Conservation (phyloP, 2,113 vertebrate genomes). For the Microtus richardsoni region DNA sequence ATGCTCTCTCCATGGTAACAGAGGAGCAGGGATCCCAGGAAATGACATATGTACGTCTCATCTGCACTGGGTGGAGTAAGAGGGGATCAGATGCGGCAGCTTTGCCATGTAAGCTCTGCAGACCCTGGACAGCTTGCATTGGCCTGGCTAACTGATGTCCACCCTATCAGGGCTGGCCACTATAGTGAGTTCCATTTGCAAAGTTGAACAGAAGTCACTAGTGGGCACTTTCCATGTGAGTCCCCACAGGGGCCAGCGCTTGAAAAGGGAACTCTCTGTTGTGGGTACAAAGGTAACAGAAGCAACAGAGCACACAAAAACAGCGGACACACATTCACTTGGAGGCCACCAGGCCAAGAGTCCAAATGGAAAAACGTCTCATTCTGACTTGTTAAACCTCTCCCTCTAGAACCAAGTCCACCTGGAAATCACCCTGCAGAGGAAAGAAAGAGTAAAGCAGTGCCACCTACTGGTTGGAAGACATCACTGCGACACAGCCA, state of each 20-base stretch:
- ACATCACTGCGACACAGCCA: constrained; percentile 42
- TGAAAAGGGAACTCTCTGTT: background rate
- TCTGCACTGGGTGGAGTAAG: background rate
- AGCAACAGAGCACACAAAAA: background rate
- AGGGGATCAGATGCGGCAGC: background rate
- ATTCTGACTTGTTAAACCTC: background rate
- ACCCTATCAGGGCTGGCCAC: background rate
- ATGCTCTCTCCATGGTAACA: accelerated
- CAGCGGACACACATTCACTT: background rate
- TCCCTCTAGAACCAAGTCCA: constrained; percentile 40
- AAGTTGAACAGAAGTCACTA: background rate
- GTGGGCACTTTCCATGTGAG: background rate
- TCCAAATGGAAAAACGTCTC: constrained; percentile 36
- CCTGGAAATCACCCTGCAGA: constrained; percentile 31
- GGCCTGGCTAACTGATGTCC: background rate
- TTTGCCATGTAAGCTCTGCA: background rate
- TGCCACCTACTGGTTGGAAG: constrained; percentile 54
- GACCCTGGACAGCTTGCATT: accelerated
- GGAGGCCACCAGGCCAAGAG: constrained; percentile 45
- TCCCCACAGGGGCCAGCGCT: background rate
- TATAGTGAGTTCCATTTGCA: background rate
- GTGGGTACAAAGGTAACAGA: constrained; percentile 27
- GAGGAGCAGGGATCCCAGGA: background rate
- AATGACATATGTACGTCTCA: background rate
- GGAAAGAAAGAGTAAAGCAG: background rate